Percentiles rank a stretch among this genome's conserved stretches.
Evolutionary conservation across 2,113 vertebrate genomes (phyloP).

Genomic region (human (Homo sapiens)): DNA sequence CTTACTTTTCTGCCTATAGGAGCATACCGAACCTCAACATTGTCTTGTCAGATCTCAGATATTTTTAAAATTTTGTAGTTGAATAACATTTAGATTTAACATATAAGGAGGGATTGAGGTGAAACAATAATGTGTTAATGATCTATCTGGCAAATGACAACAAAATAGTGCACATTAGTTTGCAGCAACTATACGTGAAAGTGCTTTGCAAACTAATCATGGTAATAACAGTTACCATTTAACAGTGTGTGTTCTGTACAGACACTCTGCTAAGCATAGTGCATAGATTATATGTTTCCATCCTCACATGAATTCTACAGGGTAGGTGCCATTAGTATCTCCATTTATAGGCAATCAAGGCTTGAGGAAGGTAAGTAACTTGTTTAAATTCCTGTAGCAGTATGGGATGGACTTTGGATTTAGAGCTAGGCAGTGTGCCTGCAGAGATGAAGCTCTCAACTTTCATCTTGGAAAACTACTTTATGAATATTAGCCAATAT

Average conservation of each 20-base stretch:
- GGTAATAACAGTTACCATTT: background rate
- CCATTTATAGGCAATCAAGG: background rate
- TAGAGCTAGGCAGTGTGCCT: background rate
- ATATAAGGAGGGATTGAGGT: background rate
- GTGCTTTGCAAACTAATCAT: background rate
- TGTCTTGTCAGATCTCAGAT: background rate
- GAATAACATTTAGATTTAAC: slow-evolving; percentile 23
- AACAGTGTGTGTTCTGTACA: background rate
- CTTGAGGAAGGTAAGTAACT: background rate
- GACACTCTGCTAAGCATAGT: background rate
- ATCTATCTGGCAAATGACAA: background rate
- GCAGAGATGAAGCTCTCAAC: background rate
- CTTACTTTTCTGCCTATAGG: background rate
- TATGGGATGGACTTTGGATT: background rate
- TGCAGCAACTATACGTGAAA: background rate
- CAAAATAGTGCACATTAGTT: background rate
- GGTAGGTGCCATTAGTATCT: background rate
- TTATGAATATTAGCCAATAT: background rate
- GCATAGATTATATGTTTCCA: background rate
- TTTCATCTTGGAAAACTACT: background rate
- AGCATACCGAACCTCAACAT: background rate
- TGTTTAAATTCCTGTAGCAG: background rate
- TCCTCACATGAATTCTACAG: background rate
- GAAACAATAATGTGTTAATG: background rate
- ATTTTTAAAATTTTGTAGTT: background rate